phyloP scores from a whole-genome alignment of 1,140 invertebrate genomes.

The Penaeus japonicus region DNA sequence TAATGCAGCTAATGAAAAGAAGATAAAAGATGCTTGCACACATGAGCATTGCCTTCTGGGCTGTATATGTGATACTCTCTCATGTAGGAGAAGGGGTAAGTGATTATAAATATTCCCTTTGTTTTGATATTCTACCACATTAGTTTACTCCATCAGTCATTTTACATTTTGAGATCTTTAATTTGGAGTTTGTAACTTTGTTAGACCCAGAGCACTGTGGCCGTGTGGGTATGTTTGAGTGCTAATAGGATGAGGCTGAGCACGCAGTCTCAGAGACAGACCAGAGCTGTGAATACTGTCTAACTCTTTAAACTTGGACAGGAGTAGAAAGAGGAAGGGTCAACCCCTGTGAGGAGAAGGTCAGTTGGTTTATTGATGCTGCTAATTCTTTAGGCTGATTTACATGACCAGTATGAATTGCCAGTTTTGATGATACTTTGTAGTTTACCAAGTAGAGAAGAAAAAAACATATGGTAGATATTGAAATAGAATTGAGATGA shows the following conservation, averaged over 20 bases:
- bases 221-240: slow-evolving; percentile 50
- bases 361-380: neutral
- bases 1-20: neutral
- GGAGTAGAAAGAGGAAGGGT: slow-evolving; percentile 45
- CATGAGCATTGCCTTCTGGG: slow-evolving; percentile 32
- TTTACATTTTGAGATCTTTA: neutral
- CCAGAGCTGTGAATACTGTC: slow-evolving; percentile 36
- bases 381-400: neutral
- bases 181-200: neutral
- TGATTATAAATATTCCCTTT: neutral
- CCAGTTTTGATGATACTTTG: too few relatives aligned
- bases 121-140: neutral
- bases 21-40: neutral
- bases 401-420: neutral
- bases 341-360: slow-evolving; percentile 43
- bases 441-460: neutral
- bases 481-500: neutral
- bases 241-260: slow-evolving; percentile 44
- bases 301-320: slow-evolving; percentile 48
- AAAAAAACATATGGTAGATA: neutral
- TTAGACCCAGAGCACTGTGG: slow-evolving; percentile 44
- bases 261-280: slow-evolving; percentile 14
- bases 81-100: slow-evolving; percentile 35
- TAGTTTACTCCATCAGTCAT: neutral
- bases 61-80: slow-evolving; percentile 35